phyloP scores from a whole-genome alignment of 2,888 invertebrate genomes.

The Tachina grossa region DNA sequence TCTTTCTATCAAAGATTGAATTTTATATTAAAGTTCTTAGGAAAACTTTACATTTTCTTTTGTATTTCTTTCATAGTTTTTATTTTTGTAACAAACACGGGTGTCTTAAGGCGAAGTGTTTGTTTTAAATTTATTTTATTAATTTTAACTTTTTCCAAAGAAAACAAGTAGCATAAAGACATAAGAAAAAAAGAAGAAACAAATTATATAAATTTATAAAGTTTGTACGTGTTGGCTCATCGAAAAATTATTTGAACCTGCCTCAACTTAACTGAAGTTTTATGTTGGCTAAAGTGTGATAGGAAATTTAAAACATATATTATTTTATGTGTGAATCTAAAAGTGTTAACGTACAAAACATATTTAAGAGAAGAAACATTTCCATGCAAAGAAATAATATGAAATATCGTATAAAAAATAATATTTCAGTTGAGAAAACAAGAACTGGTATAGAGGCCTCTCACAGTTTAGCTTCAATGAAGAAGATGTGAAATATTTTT shows the following conservation, averaged over 20 bases:
- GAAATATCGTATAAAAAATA: conserved; percentile 11
- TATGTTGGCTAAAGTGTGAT: conserved; percentile 12
- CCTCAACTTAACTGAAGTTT: conserved; percentile 61
- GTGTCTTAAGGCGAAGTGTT: conserved; percentile 45
- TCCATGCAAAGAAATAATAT: neutral
- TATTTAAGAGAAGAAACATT: neutral
- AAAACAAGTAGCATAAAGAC: conserved; percentile 12
- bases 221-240: conserved; percentile 68
- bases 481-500: neutral
- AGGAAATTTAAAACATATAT: conserved; percentile 9
- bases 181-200: conserved; percentile 8
- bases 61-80: neutral
- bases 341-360: conserved; percentile 15
- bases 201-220: conserved; percentile 59
- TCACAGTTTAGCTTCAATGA: neutral
- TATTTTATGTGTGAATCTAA: conserved; percentile 1
- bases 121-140: conserved; percentile 60
- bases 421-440: conserved; percentile 13
- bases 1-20: conserved; percentile 6
- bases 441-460: neutral
- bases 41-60: conserved; percentile 18
- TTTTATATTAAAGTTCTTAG: conserved; percentile 27
- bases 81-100: neutral
- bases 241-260: conserved; percentile 60
- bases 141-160: conserved; percentile 54